Evolutionary conservation across 1,140 invertebrate genomes (phyloP).

Genomic region (Drosophila ficusphila): DNA sequence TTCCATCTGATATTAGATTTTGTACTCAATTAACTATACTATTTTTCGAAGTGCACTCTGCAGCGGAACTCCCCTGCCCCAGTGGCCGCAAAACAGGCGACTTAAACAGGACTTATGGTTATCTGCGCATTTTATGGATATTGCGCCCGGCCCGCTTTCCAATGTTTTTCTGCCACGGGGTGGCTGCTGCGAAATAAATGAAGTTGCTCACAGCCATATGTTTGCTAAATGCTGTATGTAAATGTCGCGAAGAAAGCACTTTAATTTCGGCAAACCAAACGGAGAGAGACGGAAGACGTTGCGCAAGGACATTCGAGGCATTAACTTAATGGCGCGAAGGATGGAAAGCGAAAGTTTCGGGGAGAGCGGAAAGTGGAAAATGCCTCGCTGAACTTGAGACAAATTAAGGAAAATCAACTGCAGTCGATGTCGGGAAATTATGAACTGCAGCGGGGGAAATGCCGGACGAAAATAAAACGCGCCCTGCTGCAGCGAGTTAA

Average conservation of each 20-base stretch:
- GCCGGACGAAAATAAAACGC: slow-evolving; percentile 44
- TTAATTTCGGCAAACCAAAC: slow-evolving; percentile 52
- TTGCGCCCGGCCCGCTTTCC: slow-evolving; percentile 62
- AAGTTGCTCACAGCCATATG: slow-evolving; percentile 75
- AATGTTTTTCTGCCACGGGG: slow-evolving; percentile 43
- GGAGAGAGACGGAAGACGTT: neutral
- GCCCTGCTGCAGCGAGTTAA: slow-evolving; percentile 55
- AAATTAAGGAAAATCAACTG: slow-evolving; percentile 59
- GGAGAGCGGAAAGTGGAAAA: neutral
- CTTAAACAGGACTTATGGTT: slow-evolving; percentile 84
- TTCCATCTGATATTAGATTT: too few relatives aligned
- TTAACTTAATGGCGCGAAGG: slow-evolving; percentile 54
- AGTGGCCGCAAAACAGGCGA: slow-evolving; percentile 55
- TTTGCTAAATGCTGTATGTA: slow-evolving; percentile 76
- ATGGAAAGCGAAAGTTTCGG: slow-evolving; percentile 53
- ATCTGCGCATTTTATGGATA: slow-evolving; percentile 84
- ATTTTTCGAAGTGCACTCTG: slow-evolving; percentile 4
- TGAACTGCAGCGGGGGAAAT: slow-evolving; percentile 37
- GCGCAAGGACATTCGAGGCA: slow-evolving; percentile 48
- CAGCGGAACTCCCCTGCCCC: neutral
- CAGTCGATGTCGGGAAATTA: slow-evolving; percentile 44
- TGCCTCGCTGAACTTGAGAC: slow-evolving; percentile 54
- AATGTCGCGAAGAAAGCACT: slow-evolving; percentile 67
- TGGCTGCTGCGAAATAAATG: slow-evolving; percentile 60
- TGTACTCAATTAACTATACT: too few relatives aligned